phyloP scores from a whole-genome alignment of 2,888 invertebrate genomes.

The Argyresthia albistria region DNA sequence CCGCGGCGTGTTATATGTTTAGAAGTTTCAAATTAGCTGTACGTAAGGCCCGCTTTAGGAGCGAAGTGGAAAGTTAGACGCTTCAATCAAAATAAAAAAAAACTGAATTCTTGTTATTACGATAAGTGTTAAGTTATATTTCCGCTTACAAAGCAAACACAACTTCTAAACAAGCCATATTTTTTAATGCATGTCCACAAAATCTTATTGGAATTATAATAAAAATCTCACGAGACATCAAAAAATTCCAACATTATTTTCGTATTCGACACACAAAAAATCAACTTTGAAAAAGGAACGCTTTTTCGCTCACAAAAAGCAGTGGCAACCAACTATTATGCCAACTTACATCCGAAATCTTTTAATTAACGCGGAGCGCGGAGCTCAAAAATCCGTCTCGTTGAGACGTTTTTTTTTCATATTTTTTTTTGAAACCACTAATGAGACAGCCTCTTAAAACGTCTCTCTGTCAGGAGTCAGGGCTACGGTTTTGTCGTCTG shows the following conservation, averaged over 20 bases:
- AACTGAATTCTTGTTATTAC: not conserved
- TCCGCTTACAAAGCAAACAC: not conserved
- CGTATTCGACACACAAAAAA: not conserved
- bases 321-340: constrained; percentile 13
- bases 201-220: too few relatives aligned
- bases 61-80: not conserved
- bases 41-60: not conserved
- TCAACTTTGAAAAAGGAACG: not conserved
- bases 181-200: too few relatives aligned
- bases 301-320: constrained; percentile 5
- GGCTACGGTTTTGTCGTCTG: constrained; percentile 1
- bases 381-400: constrained; percentile 17
- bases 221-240: not conserved
- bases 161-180: too few relatives aligned
- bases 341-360: constrained; percentile 28
- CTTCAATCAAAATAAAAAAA: not conserved
- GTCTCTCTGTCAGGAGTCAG: constrained; percentile 1
- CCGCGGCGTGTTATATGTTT: constrained; percentile 55
- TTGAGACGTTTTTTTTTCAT: constrained; percentile 11
- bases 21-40: constrained; percentile 51
- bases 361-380: constrained; percentile 42
- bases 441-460: constrained; percentile 47
- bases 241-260: not conserved
- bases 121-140: not conserved
- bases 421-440: constrained; percentile 22